phyloP scores from a whole-genome alignment of 2,797 vertebrate species.

The Dromococcyx pavoninus region DNA sequence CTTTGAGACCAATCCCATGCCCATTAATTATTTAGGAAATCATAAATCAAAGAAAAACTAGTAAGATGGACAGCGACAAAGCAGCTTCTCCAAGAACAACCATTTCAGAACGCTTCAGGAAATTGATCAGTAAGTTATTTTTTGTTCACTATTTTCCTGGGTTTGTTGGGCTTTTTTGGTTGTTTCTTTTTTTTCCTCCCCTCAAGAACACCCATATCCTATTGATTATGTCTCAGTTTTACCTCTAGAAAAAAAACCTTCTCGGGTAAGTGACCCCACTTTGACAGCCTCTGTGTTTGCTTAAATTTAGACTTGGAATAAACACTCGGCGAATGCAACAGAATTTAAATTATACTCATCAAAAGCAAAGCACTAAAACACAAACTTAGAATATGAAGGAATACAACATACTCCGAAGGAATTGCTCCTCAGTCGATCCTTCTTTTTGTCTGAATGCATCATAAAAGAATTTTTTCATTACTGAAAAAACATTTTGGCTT shows the following conservation, averaged over 20 bases:
- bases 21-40: conserved; percentile 12
- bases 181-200: no score
- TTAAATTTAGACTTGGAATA: conserved; percentile 59
- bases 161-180: no score
- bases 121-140: background rate
- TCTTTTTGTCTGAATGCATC: conserved; percentile 59
- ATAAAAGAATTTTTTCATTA: conserved; percentile 70
- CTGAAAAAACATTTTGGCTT: conserved; percentile 69
- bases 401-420: conserved; percentile 47
- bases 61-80: background rate
- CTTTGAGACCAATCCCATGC: background rate
- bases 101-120: background rate
- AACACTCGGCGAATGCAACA: conserved; percentile 23
- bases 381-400: conserved; percentile 59
- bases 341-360: conserved; percentile 51
- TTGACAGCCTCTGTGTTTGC: conserved; percentile 12
- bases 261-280: background rate
- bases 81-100: background rate
- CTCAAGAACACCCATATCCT: background rate
- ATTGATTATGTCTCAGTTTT: background rate
- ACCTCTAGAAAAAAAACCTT: conserved; percentile 6
- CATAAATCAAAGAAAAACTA: conserved; percentile 1
- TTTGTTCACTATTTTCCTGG: background rate
- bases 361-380: conserved; percentile 47
- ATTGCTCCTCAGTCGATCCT: background rate